Conservation (phyloP, 1,140 invertebrate species). For the Sarcophaga peregrina region DNA sequence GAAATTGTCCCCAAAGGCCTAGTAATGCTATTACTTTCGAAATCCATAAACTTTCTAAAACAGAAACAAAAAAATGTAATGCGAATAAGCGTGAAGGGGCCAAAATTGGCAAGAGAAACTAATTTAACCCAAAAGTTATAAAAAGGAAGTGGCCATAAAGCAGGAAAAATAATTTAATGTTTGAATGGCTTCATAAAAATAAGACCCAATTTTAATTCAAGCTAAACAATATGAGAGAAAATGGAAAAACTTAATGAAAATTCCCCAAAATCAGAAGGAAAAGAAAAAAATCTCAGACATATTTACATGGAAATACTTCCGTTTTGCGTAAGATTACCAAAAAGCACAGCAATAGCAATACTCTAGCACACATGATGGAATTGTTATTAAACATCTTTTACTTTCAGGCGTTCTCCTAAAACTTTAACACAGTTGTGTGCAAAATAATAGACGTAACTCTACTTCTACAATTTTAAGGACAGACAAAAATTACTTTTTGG, state of each 20-base stretch:
- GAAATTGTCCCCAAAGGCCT: background rate
- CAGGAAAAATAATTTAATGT: too few species aligned
- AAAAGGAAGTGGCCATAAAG: too few species aligned
- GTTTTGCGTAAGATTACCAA: background rate
- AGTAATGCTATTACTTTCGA: background rate
- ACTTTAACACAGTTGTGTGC: too few species aligned
- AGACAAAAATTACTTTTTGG: too few species aligned
- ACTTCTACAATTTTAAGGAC: too few species aligned
- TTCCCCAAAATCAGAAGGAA: background rate
- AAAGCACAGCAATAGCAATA: too few species aligned
- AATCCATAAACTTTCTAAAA: background rate
- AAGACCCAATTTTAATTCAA: constrained; percentile 12
- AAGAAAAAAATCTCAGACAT: background rate
- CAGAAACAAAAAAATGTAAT: background rate
- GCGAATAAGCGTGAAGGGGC: background rate
- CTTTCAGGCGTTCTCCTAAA: too few species aligned
- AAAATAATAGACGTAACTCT: too few species aligned
- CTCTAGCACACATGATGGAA: too few species aligned
- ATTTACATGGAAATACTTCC: background rate
- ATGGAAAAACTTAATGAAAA: background rate
- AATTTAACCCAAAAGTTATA: too few species aligned
- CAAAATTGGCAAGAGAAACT: background rate
- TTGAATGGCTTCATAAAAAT: background rate
- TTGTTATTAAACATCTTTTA: too few species aligned
- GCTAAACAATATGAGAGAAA: background rate